Base-by-base conservation (phyloP, 2,888 invertebrate species). In the Exocentrus adspersus region DNA sequence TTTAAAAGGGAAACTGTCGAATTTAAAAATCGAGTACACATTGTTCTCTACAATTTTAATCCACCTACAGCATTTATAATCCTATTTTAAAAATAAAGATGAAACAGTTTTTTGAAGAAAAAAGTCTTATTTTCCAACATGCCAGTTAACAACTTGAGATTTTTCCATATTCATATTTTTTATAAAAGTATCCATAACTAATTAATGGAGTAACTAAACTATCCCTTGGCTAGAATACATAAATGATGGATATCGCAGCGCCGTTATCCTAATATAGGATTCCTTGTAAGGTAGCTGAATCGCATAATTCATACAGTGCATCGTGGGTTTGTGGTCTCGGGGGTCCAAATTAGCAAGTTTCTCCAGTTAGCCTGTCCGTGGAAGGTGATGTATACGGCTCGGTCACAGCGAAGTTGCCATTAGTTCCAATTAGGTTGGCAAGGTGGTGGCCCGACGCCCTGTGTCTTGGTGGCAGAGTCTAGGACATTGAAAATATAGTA, bases 321-420 rank as follows among this genome's bases (percentile, higher is more conserved):
- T 72, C 70, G 68, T 62, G 66, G 68, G 61, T 63, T 67, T 64
- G 63, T 65, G 67, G 72, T 75, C 80, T 76, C 79, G 46, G 46
- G 79, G 75, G 79, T 70, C 72, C 77, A 76, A 80, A 80, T 80
- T 80, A 80, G 78, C 79, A 79, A 79, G 76, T 78, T 78, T 74
- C 74, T 69, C 69, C 72, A 62, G 71, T 71, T 68, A 68, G 65
- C 63, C 70, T 74, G 73, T 78, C 77, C 77, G 69, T 62, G 45
- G 60, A 58, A 67, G 68, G 77, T 79, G 78, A 79, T 79, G 77
- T 77, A 80, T 79, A 75, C 71, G 73, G 64, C 63, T 74, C 74
- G 79, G 79, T 78, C 78, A 78, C 76, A 76, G 65, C 71, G 73
- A 71, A 76, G 76, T 77, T 73, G 75, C 78, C 79, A 80, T 80